phyloP scores from a whole-genome alignment of 2,113 vertebrate genomes.

The Nibea albiflora region DNA sequence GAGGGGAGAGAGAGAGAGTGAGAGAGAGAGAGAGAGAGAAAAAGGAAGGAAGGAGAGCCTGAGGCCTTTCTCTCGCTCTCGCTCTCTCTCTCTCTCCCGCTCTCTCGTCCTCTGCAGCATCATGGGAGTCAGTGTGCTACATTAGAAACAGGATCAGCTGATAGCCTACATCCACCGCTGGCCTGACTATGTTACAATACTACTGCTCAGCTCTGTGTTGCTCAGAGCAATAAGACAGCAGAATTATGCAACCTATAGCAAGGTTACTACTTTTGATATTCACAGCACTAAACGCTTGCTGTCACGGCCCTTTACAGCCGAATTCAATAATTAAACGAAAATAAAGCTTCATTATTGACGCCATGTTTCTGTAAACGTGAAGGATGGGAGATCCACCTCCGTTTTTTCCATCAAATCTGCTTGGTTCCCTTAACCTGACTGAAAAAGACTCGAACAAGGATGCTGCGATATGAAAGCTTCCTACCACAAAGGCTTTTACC shows the following conservation, averaged over 20 bases:
- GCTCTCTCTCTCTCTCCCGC: slow-evolving; percentile 1
- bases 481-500: not conserved
- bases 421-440: not conserved
- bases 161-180: slow-evolving; percentile 61
- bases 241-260: too few species aligned
- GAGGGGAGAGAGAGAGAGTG: not conserved
- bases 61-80: slow-evolving; percentile 42
- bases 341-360: too few species aligned
- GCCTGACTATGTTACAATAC: slow-evolving; percentile 24
- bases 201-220: slow-evolving; percentile 2
- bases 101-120: slow-evolving; percentile 54
- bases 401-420: slow-evolving; percentile 1
- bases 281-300: not conserved
- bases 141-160: slow-evolving; percentile 69
- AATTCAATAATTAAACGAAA: not conserved
- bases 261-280: too few species aligned
- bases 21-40: slow-evolving; percentile 7
- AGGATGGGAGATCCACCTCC: not conserved
- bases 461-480: not conserved
- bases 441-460: not conserved
- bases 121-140: slow-evolving; percentile 76
- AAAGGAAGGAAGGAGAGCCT: slow-evolving; percentile 32
- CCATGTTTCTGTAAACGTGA: too few species aligned
- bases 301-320: not conserved
- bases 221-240: not conserved